A percentile compares a stretch with the other conserved stretches of the same genome.
These are phyloP conservation scores for Adelognathus sp. DNA, from an alignment of 2,888 invertebrate genomes.

Conservation along the genomic window DNA sequence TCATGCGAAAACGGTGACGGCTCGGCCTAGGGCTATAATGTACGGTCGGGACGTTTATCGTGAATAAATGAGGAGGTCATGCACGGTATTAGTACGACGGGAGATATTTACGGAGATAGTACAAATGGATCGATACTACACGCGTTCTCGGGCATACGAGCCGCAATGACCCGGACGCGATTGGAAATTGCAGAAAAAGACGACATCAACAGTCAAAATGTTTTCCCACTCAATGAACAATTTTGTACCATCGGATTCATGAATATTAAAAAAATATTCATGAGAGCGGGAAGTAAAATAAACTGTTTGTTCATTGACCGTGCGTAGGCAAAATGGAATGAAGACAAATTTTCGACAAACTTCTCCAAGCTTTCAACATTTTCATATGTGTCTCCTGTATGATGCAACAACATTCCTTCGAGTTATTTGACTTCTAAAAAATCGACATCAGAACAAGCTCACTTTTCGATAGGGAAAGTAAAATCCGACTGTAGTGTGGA, in stretches of 20 bases:
- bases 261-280: too few relatives aligned
- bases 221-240: too few relatives aligned
- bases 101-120: conserved; percentile 8
- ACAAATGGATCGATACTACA: conserved; percentile 8
- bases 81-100: not conserved
- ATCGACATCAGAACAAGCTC: too few relatives aligned
- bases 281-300: too few relatives aligned
- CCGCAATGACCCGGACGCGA: not conserved
- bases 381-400: too few relatives aligned
- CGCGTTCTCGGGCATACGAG: not conserved
- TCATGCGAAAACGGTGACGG: not conserved
- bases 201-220: too few relatives aligned
- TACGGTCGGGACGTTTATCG: not conserved
- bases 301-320: too few relatives aligned
- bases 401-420: not conserved
- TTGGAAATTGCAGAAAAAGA: not conserved
- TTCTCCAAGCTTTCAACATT: too few relatives aligned
- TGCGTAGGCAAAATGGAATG: too few relatives aligned
- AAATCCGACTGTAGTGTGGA: not conserved
- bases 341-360: too few relatives aligned
- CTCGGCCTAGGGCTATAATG: conserved; percentile 2
- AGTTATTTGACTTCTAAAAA: not conserved
- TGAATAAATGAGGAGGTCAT: conserved; percentile 31
- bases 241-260: not conserved
- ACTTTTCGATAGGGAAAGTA: not conserved